A percentile compares a stretch with the other conserved stretches of the same genome.
Conservation (phyloP, 2,113 vertebrate species). For the Campylomormyrus numenius region DNA sequence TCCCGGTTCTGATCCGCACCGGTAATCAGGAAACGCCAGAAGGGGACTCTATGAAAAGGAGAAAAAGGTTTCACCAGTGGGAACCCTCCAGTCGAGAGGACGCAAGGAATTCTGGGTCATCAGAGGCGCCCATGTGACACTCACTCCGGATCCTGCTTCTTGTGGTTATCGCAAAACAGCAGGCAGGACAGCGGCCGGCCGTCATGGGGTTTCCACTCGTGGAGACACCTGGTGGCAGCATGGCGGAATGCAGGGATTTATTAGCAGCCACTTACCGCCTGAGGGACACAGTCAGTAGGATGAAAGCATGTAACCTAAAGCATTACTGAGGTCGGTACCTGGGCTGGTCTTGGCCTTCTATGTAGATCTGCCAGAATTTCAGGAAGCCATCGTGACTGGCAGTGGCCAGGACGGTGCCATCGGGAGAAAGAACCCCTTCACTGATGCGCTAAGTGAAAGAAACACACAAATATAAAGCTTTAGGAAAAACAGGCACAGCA, state of each 20-base stretch:
- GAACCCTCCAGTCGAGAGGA: background rate
- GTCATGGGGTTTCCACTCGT: constrained; percentile 88
- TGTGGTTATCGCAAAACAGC: constrained; percentile 97
- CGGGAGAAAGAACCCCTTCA: constrained; percentile 90
- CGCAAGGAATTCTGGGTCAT: background rate
- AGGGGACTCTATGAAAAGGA: constrained; percentile 71
- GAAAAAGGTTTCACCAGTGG: background rate
- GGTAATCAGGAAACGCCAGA: constrained; percentile 97
- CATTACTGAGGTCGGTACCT: constrained; percentile 59
- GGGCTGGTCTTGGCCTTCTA: constrained; percentile 88
- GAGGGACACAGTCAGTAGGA: background rate
- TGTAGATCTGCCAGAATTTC: constrained; percentile 99
- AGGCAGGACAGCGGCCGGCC: constrained; percentile 88
- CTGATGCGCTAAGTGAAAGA: constrained; percentile 71
- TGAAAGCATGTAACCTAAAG: background rate
- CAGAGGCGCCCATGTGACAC: constrained; percentile 39
- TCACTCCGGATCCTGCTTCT: constrained; percentile 96
- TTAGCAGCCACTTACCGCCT: background rate
- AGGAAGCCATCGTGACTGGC: constrained; percentile 94
- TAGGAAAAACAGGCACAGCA: background rate
- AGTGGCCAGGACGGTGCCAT: constrained; percentile 91
- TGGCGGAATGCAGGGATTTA: background rate
- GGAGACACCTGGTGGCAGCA: constrained; percentile 78
- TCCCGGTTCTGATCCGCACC: constrained; percentile 94
- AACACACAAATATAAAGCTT: background rate